phyloP scores from a whole-genome alignment of 2,113 vertebrate species.

The Laterallus jamaicensis region DNA sequence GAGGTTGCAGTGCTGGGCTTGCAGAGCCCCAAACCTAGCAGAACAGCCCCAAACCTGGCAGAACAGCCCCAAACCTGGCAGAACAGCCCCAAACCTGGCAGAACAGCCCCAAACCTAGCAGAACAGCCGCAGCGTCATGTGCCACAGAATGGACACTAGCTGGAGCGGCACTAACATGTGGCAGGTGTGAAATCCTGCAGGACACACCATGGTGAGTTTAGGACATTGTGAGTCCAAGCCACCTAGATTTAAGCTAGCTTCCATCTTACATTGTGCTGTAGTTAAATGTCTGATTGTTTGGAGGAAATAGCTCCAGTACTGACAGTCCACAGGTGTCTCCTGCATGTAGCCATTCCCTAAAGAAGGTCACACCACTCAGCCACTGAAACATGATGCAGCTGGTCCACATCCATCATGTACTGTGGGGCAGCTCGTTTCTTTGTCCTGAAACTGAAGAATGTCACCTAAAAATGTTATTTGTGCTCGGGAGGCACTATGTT shows the following conservation, averaged over 20 bases:
- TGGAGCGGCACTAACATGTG: not conserved
- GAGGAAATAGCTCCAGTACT: not conserved
- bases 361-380: not conserved
- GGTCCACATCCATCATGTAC: not conserved
- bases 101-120: not conserved
- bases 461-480: not conserved
- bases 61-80: not conserved
- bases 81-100: not conserved
- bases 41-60: not conserved
- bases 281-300: not conserved
- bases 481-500: not conserved
- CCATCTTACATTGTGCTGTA: not conserved
- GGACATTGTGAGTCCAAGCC: not conserved
- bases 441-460: conserved; percentile 3
- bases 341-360: not conserved
- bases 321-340: not conserved
- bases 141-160: not conserved
- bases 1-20: not conserved
- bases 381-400: not conserved
- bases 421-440: not conserved
- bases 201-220: not conserved
- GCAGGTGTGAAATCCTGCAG: not conserved
- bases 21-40: not conserved
- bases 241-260: not conserved
- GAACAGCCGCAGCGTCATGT: accelerated